Evolutionary conservation across 2,113 vertebrate species (phyloP).

Genomic region (Hemibagrus wyckioides): DNA sequence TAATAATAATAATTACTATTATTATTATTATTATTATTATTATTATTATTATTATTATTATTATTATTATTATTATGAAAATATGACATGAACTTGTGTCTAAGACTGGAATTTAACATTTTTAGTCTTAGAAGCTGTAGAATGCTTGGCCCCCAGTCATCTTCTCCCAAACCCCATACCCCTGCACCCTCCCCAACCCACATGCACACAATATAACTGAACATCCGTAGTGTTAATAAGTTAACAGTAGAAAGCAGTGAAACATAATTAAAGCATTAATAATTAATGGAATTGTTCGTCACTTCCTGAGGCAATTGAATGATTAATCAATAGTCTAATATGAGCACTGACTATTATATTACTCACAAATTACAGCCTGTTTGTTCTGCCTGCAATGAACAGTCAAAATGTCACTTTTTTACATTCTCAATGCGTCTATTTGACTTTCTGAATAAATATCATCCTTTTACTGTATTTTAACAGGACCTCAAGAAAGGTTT

Average conservation of each 20-base stretch:
- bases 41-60: no score
- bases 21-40: no score
- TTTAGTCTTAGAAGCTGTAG: background rate
- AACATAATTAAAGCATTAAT: constrained; percentile 38
- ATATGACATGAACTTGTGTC: background rate
- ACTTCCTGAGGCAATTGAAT: constrained; percentile 30
- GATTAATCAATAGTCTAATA: constrained; percentile 39
- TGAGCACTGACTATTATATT: constrained; percentile 15
- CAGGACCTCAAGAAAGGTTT: constrained; percentile 46
- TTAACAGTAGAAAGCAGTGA: constrained; percentile 24
- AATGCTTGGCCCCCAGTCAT: background rate
- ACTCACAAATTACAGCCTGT: constrained; percentile 41
- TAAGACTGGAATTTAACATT: background rate
- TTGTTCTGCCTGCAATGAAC: background rate
- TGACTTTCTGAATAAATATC: background rate
- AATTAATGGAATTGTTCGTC: constrained; percentile 38
- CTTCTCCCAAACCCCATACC: background rate
- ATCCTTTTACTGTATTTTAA: background rate
- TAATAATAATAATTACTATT: no score
- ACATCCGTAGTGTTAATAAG: background rate
- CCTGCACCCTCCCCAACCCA: background rate
- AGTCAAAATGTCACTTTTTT: background rate
- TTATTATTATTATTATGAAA: background rate
- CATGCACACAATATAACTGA: background rate
- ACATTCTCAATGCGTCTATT: background rate